These are phyloP conservation scores for Xerus rutilus DNA, from an alignment of 2,797 vertebrate genomes.

Conservation along the genomic window DNA sequence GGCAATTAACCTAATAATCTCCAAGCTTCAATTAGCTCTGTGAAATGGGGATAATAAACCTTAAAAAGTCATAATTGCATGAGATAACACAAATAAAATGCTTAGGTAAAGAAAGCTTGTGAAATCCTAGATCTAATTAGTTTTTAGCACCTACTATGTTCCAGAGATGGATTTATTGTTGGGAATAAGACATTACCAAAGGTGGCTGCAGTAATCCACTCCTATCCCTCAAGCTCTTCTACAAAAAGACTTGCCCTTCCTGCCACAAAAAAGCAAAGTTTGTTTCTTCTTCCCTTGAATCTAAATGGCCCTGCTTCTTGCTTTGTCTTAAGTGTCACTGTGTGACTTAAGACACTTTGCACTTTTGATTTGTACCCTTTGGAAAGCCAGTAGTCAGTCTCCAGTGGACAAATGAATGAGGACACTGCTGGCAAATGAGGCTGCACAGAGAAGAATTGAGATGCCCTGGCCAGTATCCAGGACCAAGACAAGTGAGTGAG, in stretches of 20 bases:
- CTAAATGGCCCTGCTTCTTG: not conserved
- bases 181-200: not conserved
- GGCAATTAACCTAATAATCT: not conserved
- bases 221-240: not conserved
- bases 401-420: not conserved
- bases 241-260: not conserved
- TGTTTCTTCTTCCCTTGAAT: not conserved
- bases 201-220: not conserved
- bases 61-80: slow-evolving; percentile 16
- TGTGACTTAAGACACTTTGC: not conserved
- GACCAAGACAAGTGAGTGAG: not conserved
- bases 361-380: not conserved
- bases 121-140: not conserved
- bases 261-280: not conserved
- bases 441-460: not conserved
- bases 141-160: not conserved
- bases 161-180: not conserved
- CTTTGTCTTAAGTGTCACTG: not conserved
- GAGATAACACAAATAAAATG: not conserved
- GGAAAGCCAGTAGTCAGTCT: not conserved
- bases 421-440: not conserved
- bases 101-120: not conserved
- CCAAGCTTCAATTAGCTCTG: not conserved
- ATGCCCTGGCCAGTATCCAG: not conserved
- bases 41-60: not conserved